phyloP scores from a whole-genome alignment of 2,888 invertebrate species.

The Agrilus biguttatus region DNA sequence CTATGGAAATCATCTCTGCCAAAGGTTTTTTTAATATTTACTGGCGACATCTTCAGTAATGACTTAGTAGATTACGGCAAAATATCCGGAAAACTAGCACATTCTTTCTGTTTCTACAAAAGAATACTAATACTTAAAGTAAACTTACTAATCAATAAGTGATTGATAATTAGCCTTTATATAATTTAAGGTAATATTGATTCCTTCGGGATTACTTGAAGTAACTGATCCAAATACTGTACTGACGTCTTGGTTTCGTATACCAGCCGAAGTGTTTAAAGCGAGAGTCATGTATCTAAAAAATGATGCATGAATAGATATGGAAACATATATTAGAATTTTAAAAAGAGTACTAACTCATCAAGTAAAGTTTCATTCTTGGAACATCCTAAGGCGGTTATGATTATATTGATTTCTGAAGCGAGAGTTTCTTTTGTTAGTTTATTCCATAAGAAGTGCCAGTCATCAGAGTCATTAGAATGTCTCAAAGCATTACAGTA shows the following conservation, averaged over 20 bases:
- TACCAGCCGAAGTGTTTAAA: constrained; percentile 15
- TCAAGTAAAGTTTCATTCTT: constrained; percentile 37
- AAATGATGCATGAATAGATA: too few species aligned
- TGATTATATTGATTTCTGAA: constrained; percentile 51
- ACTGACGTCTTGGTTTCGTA: constrained; percentile 26
- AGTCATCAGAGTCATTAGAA: constrained; percentile 33
- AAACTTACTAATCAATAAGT: constrained; percentile 1
- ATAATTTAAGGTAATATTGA: constrained; percentile 36
- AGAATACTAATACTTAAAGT: too few species aligned
- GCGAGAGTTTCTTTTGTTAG: constrained; percentile 46
- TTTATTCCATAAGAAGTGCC: constrained; percentile 44
- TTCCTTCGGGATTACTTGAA: constrained; percentile 38
- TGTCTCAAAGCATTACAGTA: constrained; percentile 62
- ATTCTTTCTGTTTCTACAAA: too few species aligned
- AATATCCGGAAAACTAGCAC: too few species aligned
- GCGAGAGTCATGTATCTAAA: constrained; percentile 6
- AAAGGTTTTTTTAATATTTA: too few species aligned
- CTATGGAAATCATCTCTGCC: too few species aligned
- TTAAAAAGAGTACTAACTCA: constrained; percentile 28
- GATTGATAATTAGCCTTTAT: constrained; percentile 25
- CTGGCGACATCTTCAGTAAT: too few species aligned
- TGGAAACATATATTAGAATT: too few species aligned
- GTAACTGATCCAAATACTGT: constrained; percentile 36
- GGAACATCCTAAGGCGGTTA: constrained; percentile 55
- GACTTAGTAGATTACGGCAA: too few species aligned